Evolutionary conservation across 2,797 vertebrate genomes (phyloP), one percentile per base, ranked within the genome.

Genomic region (Atherinosoma microstoma): DNA sequence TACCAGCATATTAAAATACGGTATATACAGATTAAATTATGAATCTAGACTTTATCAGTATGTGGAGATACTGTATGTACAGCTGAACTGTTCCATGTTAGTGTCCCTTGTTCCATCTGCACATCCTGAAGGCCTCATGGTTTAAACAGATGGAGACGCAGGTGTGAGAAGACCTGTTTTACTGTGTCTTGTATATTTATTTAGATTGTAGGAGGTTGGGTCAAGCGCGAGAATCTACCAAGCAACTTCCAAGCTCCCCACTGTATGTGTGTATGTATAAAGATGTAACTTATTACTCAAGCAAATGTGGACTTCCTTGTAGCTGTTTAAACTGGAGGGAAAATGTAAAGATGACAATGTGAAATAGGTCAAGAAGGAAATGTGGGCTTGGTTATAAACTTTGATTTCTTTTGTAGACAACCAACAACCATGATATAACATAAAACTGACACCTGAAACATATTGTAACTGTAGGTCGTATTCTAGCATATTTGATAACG

Each of bases 1-100:
- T 95, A 95, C 95, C 95, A 95, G 94, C 95, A 95, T 93, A 94
- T 90, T 89, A 93, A 88, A 80, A 93, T 92, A 92, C 82, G 89
- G 85, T 92, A 91, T 94, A 94, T 92, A 89, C 88, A 92, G 87
- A 94, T 93, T 84, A 93, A 94, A 91, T 92, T 91, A 93, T 91
- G 89, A 87, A 86, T 90, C 78, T 83, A 92, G 90, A 91, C 84
- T 87, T 90, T 91, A 92, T 89, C 78, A 87, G 82, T 92, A 86
- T 93, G 89, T 92, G 90, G 90, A 91, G 85, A 92, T 84, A 76
- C 86, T 89, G 86, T 90, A 90, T 92, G 92, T 93, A 91, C 84
- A 94, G 91, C 81, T 80, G 82, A 91, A 89, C 58, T 75, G 83
- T 88, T 91, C 86, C 86, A 85, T 91, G 90, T 92, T 88, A 76